Percentiles rank a stretch among this genome's conserved stretches.
phyloP scores from a whole-genome alignment of 2,113 vertebrate species.

The Aptenodytes forsteri region DNA sequence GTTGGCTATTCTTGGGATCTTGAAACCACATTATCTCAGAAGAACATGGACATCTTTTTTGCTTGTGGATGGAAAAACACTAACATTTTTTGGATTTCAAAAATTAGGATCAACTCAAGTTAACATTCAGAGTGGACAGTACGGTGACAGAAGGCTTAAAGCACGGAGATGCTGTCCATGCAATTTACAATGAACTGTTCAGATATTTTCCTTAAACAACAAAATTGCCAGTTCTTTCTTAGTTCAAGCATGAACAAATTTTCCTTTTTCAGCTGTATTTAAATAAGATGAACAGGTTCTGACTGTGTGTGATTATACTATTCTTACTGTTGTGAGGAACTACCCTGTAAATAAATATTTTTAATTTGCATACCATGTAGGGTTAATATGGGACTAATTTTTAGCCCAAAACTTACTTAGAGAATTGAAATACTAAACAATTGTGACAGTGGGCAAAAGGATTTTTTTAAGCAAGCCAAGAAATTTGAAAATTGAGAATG shows the following conservation, averaged over 20 bases:
- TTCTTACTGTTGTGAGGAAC: neutral
- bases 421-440: neutral
- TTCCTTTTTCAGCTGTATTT: neutral
- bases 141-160: neutral
- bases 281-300: neutral
- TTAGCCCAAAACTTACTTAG: neutral
- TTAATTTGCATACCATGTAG: neutral
- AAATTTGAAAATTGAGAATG: neutral
- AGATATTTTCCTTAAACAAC: neutral
- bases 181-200: neutral
- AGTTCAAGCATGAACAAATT: neutral
- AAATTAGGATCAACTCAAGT: neutral
- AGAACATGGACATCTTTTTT: neutral
- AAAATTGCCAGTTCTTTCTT: neutral
- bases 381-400: neutral
- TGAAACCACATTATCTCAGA: neutral
- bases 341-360: neutral
- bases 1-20: neutral
- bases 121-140: neutral
- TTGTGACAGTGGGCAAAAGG: neutral
- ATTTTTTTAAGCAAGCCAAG: neutral
- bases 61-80: neutral
- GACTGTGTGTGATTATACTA: neutral
- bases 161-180: neutral
- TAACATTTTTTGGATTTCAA: neutral